Percentiles rank a stretch among this genome's conserved stretches.
These are phyloP conservation scores for Potorous gilbertii DNA, from an alignment of 2,797 vertebrate genomes.

Conservation along the genomic window DNA sequence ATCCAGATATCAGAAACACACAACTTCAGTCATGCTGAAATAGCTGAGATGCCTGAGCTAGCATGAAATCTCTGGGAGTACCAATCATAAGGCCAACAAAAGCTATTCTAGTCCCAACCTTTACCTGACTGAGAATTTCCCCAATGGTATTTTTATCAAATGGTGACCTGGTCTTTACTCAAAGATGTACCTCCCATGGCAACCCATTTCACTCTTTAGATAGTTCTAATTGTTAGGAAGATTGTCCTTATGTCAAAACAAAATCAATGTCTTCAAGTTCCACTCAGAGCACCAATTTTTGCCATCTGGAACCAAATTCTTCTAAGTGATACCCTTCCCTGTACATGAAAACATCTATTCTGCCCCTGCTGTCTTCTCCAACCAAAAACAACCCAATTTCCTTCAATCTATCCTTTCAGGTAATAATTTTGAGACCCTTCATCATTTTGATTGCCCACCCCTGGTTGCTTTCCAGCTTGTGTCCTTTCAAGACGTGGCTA, in stretches of 20 bases:
- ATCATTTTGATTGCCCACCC: not conserved
- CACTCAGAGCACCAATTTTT: not conserved
- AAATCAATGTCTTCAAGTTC: not conserved
- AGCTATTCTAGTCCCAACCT: constrained; percentile 25
- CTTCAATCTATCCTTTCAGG: not conserved
- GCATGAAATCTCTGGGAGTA: constrained; percentile 63
- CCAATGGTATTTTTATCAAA: not conserved
- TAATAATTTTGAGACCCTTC: not conserved
- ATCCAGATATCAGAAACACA: constrained; percentile 64
- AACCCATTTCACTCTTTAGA: not conserved
- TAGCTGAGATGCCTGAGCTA: constrained; percentile 75
- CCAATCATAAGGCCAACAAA: constrained; percentile 63
- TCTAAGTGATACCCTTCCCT: not conserved
- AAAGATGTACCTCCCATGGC: not conserved
- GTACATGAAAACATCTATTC: not conserved
- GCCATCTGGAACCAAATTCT: not conserved
- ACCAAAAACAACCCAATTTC: not conserved
- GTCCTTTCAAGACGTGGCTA: not conserved
- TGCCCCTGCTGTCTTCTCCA: not conserved
- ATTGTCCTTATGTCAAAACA: not conserved
- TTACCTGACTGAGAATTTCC: not conserved
- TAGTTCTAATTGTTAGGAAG: not conserved
- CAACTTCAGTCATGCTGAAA: constrained; percentile 73
- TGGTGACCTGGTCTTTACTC: not conserved
- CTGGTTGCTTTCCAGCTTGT: not conserved